Base-by-base conservation (phyloP, 2,888 invertebrate species). In the Amiota minor region DNA sequence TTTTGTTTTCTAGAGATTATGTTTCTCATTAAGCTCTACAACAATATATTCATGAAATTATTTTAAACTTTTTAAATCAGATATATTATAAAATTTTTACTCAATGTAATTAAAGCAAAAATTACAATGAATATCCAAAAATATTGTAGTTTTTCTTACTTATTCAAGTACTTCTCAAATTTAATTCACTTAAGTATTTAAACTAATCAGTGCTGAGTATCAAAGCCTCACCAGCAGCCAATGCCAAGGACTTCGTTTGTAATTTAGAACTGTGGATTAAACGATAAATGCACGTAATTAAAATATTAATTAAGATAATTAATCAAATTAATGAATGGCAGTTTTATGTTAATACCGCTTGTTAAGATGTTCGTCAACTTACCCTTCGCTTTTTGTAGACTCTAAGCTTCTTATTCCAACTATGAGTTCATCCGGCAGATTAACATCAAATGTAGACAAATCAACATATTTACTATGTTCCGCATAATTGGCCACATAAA, bases 401-500 rank as follows among this genome's bases (percentile, higher is more conserved):
- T 23, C 20, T 45, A 62, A 35, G 45, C 62, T 62, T 23, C 45
- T 23, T 35, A 62, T 35, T 62, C 45, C 14, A 9, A 62, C 35
- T 11, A 62, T 35, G 2, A 62, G 62, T 14, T 11, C 8, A 62
- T 8, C 35, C 8, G 62, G 62, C 14, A 62, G 62, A 62, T 62
- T 62, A 11, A 14, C 62, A 35, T 89, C 89, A n/a, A 77, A 76
- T 0, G 92, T 62, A n/a, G 35, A 6, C 16, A 59, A 23, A 59
- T 59, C 23, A 4, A 59, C 18, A 18, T 8, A 4, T n/a, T 59
- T 9, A 18, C 18, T 18, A 59, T 2, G 2, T 1, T 59, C 59
- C 0, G 9, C 18, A n/a, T 18, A 18, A 78, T 88, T 88, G 67
- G 82, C 87, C n/a, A 85, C 77, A 74, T 75, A 83, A 10, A 87